Conservation (phyloP, 1,140 invertebrate genomes). For the Caerostris extrusa region DNA sequence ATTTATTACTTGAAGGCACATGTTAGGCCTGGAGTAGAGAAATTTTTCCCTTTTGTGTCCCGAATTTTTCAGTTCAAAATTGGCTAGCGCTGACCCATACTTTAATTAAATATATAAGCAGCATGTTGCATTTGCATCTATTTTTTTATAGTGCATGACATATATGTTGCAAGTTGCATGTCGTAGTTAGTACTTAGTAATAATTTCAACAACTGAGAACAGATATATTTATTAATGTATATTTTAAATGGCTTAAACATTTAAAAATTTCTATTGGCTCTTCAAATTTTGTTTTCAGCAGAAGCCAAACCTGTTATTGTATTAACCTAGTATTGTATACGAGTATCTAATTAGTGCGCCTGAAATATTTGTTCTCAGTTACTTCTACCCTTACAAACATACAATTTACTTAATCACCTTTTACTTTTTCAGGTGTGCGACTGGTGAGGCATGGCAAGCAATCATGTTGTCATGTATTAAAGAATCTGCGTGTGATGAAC, state of each 20-base stretch:
- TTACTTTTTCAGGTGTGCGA: constrained; percentile 92
- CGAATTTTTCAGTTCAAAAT: not conserved
- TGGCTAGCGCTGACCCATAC: constrained; percentile 75
- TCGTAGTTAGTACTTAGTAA: constrained; percentile 37
- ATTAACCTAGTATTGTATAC: not conserved
- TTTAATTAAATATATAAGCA: constrained; percentile 47
- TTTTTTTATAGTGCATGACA: constrained; percentile 56
- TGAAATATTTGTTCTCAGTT: constrained; percentile 26
- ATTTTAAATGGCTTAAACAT: not conserved
- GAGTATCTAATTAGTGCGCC: not conserved
- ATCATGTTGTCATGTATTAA: constrained; percentile 99
- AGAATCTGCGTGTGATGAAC: constrained; percentile 89
- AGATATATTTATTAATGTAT: constrained; percentile 46
- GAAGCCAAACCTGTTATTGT: not conserved
- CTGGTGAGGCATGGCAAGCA: constrained; percentile 99
- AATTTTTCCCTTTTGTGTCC: not conserved
- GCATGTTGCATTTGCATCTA: constrained; percentile 69
- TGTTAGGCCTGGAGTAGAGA: too few species aligned
- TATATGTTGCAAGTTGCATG: constrained; percentile 68
- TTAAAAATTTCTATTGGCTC: constrained; percentile 11
- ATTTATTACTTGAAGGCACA: too few species aligned
- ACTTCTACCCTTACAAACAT: not conserved
- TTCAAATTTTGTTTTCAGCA: not conserved
- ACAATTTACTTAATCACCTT: not conserved
- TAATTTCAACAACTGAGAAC: constrained; percentile 38